A percentile compares a stretch with the other conserved stretches of the same genome.
These are phyloP conservation scores for Drosophila nr. perissopoda DNA, from an alignment of 2,888 invertebrate genomes.

Conservation along the genomic window DNA sequence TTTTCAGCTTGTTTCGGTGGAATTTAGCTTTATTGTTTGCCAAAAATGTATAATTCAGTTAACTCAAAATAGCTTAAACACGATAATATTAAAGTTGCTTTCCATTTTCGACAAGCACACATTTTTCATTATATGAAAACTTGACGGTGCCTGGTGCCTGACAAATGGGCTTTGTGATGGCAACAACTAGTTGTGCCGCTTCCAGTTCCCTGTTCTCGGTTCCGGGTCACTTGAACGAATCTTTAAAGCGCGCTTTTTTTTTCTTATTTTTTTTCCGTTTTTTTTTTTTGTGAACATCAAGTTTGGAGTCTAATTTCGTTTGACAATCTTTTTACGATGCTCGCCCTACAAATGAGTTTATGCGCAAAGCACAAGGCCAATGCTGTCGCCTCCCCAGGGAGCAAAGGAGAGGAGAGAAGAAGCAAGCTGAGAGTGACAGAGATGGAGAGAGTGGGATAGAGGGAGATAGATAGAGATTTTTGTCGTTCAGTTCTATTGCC, in stretches of 20 bases:
- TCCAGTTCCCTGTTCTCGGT: background rate
- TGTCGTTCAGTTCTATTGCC: conserved; percentile 80
- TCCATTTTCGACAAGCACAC: background rate
- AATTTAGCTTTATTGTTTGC: background rate
- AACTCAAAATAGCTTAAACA: background rate
- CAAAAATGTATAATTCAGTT: background rate
- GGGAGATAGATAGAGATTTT: conserved; percentile 19
- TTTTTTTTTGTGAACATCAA: conserved; percentile 51
- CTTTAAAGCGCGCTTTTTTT: conserved; percentile 58
- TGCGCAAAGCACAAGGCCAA: conserved; percentile 56
- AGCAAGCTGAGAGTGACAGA: background rate
- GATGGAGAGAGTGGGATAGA: background rate
- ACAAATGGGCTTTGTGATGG: conserved; percentile 9
- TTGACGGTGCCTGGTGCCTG: conserved; percentile 15
- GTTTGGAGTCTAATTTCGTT: conserved; percentile 62
- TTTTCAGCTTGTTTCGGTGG: background rate
- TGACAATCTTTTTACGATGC: conserved; percentile 65
- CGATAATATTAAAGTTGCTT: background rate
- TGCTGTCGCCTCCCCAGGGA: conserved; percentile 45
- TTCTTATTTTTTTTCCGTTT: conserved; percentile 68
- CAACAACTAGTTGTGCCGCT: background rate
- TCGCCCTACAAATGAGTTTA: conserved; percentile 75
- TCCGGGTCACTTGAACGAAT: conserved; percentile 13
- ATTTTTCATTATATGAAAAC: background rate
- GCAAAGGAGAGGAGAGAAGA: background rate